phyloP scores from a whole-genome alignment of 2,113 vertebrate species.

The Ascaphus truei region DNA sequence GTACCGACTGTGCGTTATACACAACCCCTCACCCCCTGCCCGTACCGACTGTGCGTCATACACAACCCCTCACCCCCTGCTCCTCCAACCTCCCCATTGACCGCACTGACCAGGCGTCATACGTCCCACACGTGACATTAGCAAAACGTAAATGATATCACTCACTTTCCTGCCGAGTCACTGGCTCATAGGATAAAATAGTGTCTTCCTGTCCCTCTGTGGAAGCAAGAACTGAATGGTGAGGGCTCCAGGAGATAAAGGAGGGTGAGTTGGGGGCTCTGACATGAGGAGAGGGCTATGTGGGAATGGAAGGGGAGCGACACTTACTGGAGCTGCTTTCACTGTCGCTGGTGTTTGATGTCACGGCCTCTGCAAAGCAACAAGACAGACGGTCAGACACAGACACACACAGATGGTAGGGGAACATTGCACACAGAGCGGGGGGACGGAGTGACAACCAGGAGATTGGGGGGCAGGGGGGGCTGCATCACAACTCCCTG shows the following conservation, averaged over 20 bases:
- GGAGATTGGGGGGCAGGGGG: too few relatives aligned
- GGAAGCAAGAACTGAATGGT: conserved; percentile 47
- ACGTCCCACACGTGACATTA: neutral
- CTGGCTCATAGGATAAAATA: conserved; percentile 94
- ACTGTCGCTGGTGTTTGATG: conserved; percentile 98
- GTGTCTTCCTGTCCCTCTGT: conserved; percentile 96
- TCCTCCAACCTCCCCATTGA: too few relatives aligned
- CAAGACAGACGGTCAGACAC: conserved; percentile 44
- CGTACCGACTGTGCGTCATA: too few relatives aligned
- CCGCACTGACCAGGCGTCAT: too few relatives aligned
- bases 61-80: too few relatives aligned
- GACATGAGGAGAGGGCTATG: too few relatives aligned
- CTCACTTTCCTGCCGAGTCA: conserved; percentile 98
- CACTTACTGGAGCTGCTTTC: conserved; percentile 99
- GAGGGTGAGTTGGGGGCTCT: too few relatives aligned
- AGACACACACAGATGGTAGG: conserved; percentile 29
- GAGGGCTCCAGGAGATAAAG: too few relatives aligned
- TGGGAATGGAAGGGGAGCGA: too few relatives aligned
- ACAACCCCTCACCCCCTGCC: too few relatives aligned
- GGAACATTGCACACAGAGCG: conserved; percentile 39
- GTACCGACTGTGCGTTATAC: too few relatives aligned
- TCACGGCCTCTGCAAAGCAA: conserved; percentile 91
- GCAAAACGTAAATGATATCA: conserved; percentile 29
- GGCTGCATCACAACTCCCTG: too few relatives aligned
- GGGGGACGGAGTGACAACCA: neutral